A percentile compares a stretch with the other conserved stretches of the same genome.
These are phyloP conservation scores for Thysanoteuthis rhombus DNA, from an alignment of 2,888 invertebrate species.

Conservation along the genomic window DNA sequence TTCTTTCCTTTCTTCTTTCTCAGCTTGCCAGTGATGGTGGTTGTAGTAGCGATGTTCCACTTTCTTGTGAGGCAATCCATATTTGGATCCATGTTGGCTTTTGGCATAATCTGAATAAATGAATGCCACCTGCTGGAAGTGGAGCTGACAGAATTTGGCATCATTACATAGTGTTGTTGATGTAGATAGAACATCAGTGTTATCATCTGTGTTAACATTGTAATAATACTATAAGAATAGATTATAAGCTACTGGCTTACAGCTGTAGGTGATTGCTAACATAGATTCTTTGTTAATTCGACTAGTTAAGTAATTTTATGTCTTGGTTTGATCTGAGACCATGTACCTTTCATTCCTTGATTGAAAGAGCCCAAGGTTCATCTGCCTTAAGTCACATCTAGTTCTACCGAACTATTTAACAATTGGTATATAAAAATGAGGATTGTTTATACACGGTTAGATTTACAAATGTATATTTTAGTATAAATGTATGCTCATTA, in stretches of 20 bases:
- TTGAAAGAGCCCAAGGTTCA: background rate
- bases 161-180: background rate
- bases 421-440: too few relatives aligned
- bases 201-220: conserved; percentile 12
- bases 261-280: background rate
- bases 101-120: background rate
- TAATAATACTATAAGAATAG: background rate
- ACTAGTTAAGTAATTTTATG: background rate
- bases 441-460: too few relatives aligned
- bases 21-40: background rate
- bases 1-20: background rate
- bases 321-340: background rate
- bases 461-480: too few relatives aligned
- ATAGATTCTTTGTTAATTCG: background rate
- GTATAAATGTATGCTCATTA: too few relatives aligned
- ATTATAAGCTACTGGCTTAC: background rate
- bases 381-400: background rate
- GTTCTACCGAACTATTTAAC: background rate
- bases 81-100: conserved; percentile 12
- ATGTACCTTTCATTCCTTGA: background rate
- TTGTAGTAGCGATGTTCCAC: background rate
- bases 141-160: background rate
- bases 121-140: background rate
- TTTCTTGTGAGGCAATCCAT: background rate
- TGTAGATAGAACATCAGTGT: background rate